Evolutionary conservation across 2,113 vertebrate species (phyloP), one percentile per base, ranked within the genome.

Genomic region (Megaceryle torquata): DNA sequence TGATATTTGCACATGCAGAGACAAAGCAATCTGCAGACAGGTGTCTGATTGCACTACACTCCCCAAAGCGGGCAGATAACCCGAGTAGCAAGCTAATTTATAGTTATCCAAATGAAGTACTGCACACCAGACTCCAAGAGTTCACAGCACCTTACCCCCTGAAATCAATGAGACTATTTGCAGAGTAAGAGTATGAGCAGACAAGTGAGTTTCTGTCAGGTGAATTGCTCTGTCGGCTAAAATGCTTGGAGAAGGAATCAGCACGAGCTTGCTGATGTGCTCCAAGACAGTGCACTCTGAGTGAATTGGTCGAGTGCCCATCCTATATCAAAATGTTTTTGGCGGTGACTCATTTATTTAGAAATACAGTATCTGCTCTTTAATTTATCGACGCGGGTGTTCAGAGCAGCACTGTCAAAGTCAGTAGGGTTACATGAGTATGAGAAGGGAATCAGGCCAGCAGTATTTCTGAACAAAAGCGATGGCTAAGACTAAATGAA

Each of bases 321-420:
- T 69, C 41, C 54, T 82, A 5, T 44, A 83, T 59, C 37, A 24
- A 43, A 88, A 76, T 6, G 4, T 5, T 74, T 88, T 29, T 0
- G 0, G 19, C 0, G 0, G 25, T 21, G 80, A 88, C 54, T 78
- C 1, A 0, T 51, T 86, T 50, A 29, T 46, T 76, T 63, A 71
- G 76, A 81, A 71, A 78, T 50, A 25, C n/a, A 59, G 24, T 28
- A 29, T 51, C 68, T 78, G 69, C 44, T 91, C 56, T 76, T 71
- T 72, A 78, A 50, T 77, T 81, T 60, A 25, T 7, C 48, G 69
- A 4, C 5, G 7, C 11, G 2, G 5, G 5, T 29, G 76, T 29
- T 71, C 39, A 48, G 46, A 94, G 48, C 54, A 90, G 56, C 50
- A 1, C 37, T 75, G 71, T 43, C 68, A 16, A 80, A 83, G 53